Evolutionary conservation across 35 echinoderm and acorn worm species (phyloP), one percentile per base, ranked within the genome.

Genomic region (Hemicentrotus pulcherrimus): DNA sequence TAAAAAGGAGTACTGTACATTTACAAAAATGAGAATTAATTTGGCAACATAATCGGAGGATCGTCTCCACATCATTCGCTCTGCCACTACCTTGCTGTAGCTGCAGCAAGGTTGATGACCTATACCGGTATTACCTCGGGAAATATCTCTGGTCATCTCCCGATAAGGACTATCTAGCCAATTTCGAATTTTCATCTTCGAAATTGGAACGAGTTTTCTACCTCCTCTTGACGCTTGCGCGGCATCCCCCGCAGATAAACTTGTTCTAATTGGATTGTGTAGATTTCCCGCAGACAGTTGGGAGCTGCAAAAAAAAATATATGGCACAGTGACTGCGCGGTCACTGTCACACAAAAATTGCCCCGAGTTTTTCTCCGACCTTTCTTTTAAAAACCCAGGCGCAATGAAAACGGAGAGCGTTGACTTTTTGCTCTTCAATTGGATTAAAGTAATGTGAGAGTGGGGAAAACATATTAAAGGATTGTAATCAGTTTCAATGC

Each of bases 201-300:
- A 90, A 90, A 90, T 90, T 90, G 88, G 88, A 90, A 90, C 88
- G 88, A 47, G 32, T 90, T 90, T 41, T 9, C 19, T 78, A 8
- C 19, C 5, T 47, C 88, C 88, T 33, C 46, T 90, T 90, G 88
- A 90, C 88, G 52, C 11, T 47, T 30, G 4, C 2, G 32, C 88
- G 32, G 32, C 65, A 78, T 90, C n/a, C n/a, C 88, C 88, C 12
- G 32, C 12, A 33, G 88, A 90, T 47, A 46, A 90, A 90, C 16
- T 32, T 22, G 65, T 32, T 47, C 32, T 90, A 90, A 90, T 90
- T 90, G 88, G 88, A 90, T 90, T 90, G 32, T 30, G 88, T 47
- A 90, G 88, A 90, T 47, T 45, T 45, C 31, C 46, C 46, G 88
- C 32, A 90, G 46, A 47, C 32, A 10, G 18, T 33, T 7, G 16